A percentile compares a stretch with the other conserved stretches of the same genome.
These are phyloP conservation scores for Schizothorax lantsangensis DNA, from an alignment of 2,797 vertebrate genomes.

Conservation along the genomic window DNA sequence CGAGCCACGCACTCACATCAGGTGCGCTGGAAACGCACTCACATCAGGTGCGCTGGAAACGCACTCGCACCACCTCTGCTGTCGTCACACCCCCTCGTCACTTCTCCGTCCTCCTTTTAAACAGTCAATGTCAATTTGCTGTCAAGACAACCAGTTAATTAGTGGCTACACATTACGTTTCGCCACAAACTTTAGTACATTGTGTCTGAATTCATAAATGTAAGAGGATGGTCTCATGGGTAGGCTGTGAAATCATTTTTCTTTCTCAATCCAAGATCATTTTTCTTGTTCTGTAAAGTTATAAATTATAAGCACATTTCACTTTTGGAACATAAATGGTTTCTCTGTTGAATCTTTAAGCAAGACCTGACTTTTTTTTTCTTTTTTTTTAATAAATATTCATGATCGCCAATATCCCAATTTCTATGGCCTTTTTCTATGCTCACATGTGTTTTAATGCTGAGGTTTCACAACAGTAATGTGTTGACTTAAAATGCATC, in stretches of 20 bases:
- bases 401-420: neutral
- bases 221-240: neutral
- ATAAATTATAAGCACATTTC: neutral
- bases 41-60: no score
- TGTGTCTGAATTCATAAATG: neutral
- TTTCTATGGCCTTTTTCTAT: neutral
- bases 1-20: no score
- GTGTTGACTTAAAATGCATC: neutral
- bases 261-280: neutral
- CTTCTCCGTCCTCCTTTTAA: no score
- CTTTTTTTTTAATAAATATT: neutral
- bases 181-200: neutral
- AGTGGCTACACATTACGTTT: no score
- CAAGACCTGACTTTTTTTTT: no score
- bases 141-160: no score
- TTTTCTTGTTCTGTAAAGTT: neutral
- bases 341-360: neutral
- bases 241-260: neutral
- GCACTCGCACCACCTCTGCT: no score
- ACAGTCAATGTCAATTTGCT: no score
- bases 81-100: no score
- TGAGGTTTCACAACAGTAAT: neutral
- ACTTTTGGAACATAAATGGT: neutral
- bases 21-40: no score
- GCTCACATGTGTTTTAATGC: neutral